Evolutionary conservation across 2,888 invertebrate genomes (phyloP).

Genomic region (Lysandra coridon): DNA sequence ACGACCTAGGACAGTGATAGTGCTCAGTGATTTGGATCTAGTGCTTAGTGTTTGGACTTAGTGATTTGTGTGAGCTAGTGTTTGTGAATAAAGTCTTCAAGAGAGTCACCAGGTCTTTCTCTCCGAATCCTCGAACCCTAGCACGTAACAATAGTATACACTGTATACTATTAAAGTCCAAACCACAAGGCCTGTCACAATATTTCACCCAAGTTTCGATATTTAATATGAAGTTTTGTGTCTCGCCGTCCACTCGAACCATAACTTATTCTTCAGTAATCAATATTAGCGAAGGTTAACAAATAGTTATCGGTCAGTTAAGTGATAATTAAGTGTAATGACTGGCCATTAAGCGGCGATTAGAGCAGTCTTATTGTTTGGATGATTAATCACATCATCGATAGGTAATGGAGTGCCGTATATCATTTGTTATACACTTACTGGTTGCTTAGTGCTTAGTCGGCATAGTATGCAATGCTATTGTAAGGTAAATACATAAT

Average conservation of each 20-base stretch:
- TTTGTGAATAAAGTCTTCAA: too few species aligned
- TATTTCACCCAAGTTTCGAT: too few species aligned
- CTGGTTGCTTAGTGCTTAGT: background rate
- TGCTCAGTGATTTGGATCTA: too few species aligned
- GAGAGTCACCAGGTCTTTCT: too few species aligned
- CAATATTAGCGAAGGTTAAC: background rate
- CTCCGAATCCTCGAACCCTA: too few species aligned
- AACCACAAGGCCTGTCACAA: too few species aligned
- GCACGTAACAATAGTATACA: too few species aligned
- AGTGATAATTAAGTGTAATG: conserved; percentile 12
- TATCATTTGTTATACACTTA: background rate
- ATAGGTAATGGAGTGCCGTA: background rate
- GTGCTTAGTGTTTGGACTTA: too few species aligned
- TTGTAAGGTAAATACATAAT: too few species aligned
- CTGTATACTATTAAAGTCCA: too few species aligned
- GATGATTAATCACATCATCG: background rate
- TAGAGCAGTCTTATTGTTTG: background rate
- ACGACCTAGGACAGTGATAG: too few species aligned
- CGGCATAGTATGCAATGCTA: background rate
- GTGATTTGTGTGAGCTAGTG: too few species aligned
- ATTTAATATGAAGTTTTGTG: background rate
- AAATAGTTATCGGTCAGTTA: background rate
- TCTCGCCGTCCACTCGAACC: background rate
- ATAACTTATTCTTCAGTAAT: background rate
- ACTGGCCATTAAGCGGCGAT: background rate